Evolutionary conservation across 2,888 invertebrate species (phyloP).

Genomic region (Drosophila pullipes): DNA sequence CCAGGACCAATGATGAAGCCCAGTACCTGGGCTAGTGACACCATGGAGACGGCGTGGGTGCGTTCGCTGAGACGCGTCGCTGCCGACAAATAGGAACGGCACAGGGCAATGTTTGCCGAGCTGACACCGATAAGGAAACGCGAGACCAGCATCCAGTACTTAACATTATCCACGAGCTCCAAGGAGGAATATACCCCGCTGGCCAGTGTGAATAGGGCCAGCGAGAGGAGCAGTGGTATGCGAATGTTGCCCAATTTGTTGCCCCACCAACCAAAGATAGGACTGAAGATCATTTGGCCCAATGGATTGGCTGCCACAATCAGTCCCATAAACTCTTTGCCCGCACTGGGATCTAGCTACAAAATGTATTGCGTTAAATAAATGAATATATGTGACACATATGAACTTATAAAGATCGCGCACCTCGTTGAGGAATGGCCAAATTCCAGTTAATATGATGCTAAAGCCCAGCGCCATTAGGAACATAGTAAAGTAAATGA

Average conservation of each 20-base stretch:
- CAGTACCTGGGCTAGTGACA: constrained; percentile 93
- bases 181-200: constrained; percentile 91
- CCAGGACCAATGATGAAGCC: constrained; percentile 95
- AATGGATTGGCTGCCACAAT: constrained; percentile 95
- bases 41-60: constrained; percentile 93
- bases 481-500: constrained; percentile 96
- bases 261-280: constrained; percentile 93
- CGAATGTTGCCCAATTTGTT: constrained; percentile 91
- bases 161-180: constrained; percentile 89
- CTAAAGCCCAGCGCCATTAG: constrained; percentile 95
- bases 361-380: constrained; percentile 6
- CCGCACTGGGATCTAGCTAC: constrained; percentile 92
- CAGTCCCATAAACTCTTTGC: constrained; percentile 93
- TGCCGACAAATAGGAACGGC: constrained; percentile 93
- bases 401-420: neutral
- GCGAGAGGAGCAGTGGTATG: constrained; percentile 89
- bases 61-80: constrained; percentile 93
- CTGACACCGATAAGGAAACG: constrained; percentile 93
- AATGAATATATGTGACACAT: neutral
- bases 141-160: constrained; percentile 91
- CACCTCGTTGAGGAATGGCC: constrained; percentile 95
- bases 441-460: constrained; percentile 94
- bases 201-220: constrained; percentile 90
- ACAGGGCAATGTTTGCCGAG: constrained; percentile 93
- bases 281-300: constrained; percentile 94